Conservation (phyloP, 2,888 invertebrate genomes). For the Acrocera orbiculus region DNA sequence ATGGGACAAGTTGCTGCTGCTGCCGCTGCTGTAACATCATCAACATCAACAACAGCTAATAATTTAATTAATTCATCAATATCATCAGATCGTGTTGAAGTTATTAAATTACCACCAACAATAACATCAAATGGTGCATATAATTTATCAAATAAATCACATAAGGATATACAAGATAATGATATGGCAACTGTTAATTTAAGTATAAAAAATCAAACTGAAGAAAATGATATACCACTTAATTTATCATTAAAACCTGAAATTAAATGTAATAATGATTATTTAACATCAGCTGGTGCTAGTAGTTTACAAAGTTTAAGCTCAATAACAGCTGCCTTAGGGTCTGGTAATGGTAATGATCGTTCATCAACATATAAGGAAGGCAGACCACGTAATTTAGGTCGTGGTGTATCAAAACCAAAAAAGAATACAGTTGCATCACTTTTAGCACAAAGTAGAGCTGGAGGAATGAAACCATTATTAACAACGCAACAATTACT, state of each 20-base stretch:
- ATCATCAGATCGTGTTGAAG: constrained; percentile 51
- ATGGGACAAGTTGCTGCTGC: constrained; percentile 26
- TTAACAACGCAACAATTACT: constrained; percentile 50
- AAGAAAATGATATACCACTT: constrained; percentile 56
- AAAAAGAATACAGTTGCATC: constrained; percentile 88
- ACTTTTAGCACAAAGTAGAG: constrained; percentile 67
- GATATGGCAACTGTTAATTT: constrained; percentile 24
- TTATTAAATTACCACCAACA: constrained; percentile 61
- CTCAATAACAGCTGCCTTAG: constrained; percentile 30
- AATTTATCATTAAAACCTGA: constrained; percentile 65
- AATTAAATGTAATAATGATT: constrained; percentile 17
- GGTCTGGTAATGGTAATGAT: constrained; percentile 20
- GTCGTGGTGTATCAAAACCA: constrained; percentile 73
- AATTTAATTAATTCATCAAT: constrained; percentile 5
- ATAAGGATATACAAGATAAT: constrained; percentile 23
- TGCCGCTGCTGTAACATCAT: constrained; percentile 9
- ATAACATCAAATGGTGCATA: constrained; percentile 37
- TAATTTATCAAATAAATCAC: constrained; percentile 28
- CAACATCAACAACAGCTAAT: constrained; percentile 8
- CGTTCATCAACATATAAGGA: constrained; percentile 37
- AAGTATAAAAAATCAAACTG: constrained; percentile 26
- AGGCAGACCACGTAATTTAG: constrained; percentile 65
- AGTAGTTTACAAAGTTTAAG: constrained; percentile 30
- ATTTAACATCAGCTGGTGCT: constrained; percentile 13
- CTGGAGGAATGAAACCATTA: constrained; percentile 61